These are phyloP conservation scores for Cettia cetti DNA, from an alignment of 2,113 vertebrate species.

Conservation along the genomic window DNA sequence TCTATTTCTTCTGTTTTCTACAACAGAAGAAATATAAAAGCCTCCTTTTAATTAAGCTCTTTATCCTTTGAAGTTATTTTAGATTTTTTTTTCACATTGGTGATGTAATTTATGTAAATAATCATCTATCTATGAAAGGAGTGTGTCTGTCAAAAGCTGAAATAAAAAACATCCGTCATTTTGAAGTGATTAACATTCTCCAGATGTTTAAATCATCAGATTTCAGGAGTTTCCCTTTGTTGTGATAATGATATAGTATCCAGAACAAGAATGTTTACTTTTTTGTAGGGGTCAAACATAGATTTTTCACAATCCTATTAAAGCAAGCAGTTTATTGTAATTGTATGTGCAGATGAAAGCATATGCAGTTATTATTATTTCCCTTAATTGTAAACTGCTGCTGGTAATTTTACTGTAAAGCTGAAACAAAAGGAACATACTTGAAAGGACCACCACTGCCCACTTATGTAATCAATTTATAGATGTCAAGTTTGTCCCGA, in stretches of 20 bases:
- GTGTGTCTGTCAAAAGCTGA: constrained; percentile 81
- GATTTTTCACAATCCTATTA: constrained; percentile 85
- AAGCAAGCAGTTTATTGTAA: constrained; percentile 78
- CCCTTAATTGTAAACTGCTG: constrained; percentile 88
- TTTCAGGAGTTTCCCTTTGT: constrained; percentile 90
- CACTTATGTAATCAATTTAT: constrained; percentile 80
- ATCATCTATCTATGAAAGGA: constrained; percentile 82
- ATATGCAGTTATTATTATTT: constrained; percentile 82
- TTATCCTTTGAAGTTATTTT: constrained; percentile 73
- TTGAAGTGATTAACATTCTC: constrained; percentile 88
- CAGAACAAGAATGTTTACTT: constrained; percentile 89
- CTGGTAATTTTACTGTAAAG: constrained; percentile 81
- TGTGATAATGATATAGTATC: constrained; percentile 91
- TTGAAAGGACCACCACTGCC: constrained; percentile 83
- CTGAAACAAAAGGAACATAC: constrained; percentile 73
- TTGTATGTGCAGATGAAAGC: constrained; percentile 87
- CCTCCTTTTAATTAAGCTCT: constrained; percentile 77
- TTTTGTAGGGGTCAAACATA: constrained; percentile 83
- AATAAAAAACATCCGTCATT: constrained; percentile 91
- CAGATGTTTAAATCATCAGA: constrained; percentile 87
- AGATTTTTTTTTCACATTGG: constrained; percentile 69
- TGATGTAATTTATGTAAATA: constrained; percentile 89
- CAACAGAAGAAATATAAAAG: constrained; percentile 57
- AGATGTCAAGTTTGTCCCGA: constrained; percentile 72
- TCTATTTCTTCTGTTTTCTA: background rate